Base-by-base conservation (phyloP, 2,888 invertebrate species). In the Drosophila aldrichi region DNA sequence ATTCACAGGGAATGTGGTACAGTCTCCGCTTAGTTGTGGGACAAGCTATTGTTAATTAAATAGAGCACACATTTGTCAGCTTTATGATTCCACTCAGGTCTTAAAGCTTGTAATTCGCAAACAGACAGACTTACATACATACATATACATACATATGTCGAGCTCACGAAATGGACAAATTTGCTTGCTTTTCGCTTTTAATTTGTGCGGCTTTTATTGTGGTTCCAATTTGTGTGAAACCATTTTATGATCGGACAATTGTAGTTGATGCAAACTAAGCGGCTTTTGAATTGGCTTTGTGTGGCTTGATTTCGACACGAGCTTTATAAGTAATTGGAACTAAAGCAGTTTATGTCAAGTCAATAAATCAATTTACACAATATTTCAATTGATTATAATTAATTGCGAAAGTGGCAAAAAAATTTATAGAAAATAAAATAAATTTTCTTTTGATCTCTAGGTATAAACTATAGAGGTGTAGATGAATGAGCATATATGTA, bases 141-240 rank as follows among this genome's bases (percentile, higher is more conserved):
- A 32, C 48, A 46, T 3, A 43, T 6, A 18, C 1, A 10, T 9
- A 7, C 14, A 44, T 12, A 16, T 32, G 32, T 7, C 7, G 3
- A 12, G 32, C 32, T 32, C 32, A 4, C 48, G 57, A 61, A 74
- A 59, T 69, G 69, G 54, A 64, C 62, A 70, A 85, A 89, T 89
- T 83, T 58, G 82, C 64, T 85, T 59, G 82, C 61, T 67, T 74
- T 43, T 70, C 16, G 63, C 65, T 69, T 82, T 75, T 82, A 70
- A 82, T 86, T 71, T 80, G 72, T 49, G 56, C 40, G 55, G 54
- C 77, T 77, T 89, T 90, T 83, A 77, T 85, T 80, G 51, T 65
- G 57, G 38, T 14, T 20, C 56, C 18, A 25, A 44, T 66, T 88
- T 71, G 46, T 56, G 29, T 56, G 29, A 20, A 56, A 61, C 14